Base-by-base conservation (phyloP, 1,140 invertebrate genomes). In the Brachionus paranguensis region DNA sequence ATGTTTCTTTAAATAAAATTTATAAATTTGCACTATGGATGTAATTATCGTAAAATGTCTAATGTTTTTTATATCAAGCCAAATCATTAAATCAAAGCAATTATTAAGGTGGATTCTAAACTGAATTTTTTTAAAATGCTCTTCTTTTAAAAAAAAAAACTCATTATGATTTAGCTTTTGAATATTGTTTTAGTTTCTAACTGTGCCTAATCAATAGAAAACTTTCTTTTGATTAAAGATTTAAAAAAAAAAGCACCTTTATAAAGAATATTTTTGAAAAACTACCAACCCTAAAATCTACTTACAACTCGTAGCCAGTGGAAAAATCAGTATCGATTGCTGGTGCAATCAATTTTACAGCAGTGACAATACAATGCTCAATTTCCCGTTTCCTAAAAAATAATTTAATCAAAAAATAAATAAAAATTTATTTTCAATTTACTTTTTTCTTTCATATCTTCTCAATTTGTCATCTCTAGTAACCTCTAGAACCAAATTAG, bases 271-370 rank as follows among this genome's bases (percentile, higher is more conserved):
- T 37, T 14, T 24, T 29, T 11, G 43, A 27, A 47, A 41, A 45
- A 50, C 3, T 7, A 37, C 6, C 6, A 7, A 37, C 33, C 33
- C 33, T 6, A 7, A 37, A 37, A 37, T 24, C 78, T 14, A 37
- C n/a, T 86, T 85, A 90, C 91, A 91, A 92, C 84, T 91, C 90
- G 87, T 91, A 92, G 87, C 94, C 95, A 87, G 92, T 92, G 85
- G 93, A 92, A 88, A 95, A 94, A 64, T 92, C 92, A 74, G 92
- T 91, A 86, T 94, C 90, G 79, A 97, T 95, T 11, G 94, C 92
- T 20, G 94, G 94, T 4, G 95, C 94, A 86, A 97, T 96, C 37
- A 97, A 91, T 89, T 96, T 95, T n/a, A 95, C 94, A 60, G 95
- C 94, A 84, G 93, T 94, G 37, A 96, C 91, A 86, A 97, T 95